Evolutionary conservation across 2,797 vertebrate species (phyloP), one percentile per base, ranked within the genome.

Genomic region (Neoniphon sammara): DNA sequence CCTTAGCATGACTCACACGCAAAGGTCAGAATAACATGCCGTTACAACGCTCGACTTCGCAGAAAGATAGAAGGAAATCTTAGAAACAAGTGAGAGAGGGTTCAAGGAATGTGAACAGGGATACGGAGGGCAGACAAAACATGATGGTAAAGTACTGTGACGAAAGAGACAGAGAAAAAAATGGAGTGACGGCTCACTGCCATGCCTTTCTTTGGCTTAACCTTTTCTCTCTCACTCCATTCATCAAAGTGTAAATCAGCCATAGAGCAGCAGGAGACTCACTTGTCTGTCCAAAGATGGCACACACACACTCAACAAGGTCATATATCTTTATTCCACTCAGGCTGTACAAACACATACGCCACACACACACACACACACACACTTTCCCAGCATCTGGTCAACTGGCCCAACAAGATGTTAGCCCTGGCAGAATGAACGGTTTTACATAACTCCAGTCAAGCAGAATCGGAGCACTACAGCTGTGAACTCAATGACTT

Each of bases 401-500:
- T 68, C 2, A 11, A 67, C 71, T 73, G 78, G 83, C 76, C 75
- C 62, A 56, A 57, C 67, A 78, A 79, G 74, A 66, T 73, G 73
- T 84, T 81, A 21, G 4, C 63, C 81, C 80, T 88, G 88, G 87
- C 88, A 85, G 71, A 66, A 65, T 14, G 30, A 52, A 21, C 50
- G 4, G 46, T 68, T 87, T 89, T 87, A 85, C 82, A 56, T 78
- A 87, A 88, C 71, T 74, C 31, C 36, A 69, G 55, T 58, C 7
- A 21, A 78, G 66, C 65, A 73, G 71, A 83, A 68, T 25, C 21
- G 58, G 50, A 78, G 58, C 20, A 1, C 44, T 81, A 66, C 88
- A 90, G 89, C 88, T 90, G 88, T 86, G 85, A 90, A 91, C 90
- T 77, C 85, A 49, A 12, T 89, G 88, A 82, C 90, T 90, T 85